These are phyloP conservation scores for Phataginus tetradactyla DNA, from an alignment of 2,797 vertebrate species.

Conservation along the genomic window DNA sequence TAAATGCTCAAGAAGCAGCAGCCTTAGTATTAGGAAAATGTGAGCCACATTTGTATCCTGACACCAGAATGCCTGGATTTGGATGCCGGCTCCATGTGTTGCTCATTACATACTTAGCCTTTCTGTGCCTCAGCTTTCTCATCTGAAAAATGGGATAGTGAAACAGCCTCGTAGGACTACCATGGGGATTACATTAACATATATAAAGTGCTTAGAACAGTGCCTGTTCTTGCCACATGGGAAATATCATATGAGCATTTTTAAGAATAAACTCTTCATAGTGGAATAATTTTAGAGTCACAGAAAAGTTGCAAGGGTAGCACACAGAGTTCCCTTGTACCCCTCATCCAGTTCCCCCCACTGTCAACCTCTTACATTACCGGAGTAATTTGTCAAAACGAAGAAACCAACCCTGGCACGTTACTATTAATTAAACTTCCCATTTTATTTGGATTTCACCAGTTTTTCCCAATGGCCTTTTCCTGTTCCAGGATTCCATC, in stretches of 20 bases:
- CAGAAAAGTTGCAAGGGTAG: not conserved
- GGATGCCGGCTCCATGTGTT: not conserved
- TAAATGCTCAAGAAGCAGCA: not conserved
- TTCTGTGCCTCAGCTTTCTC: not conserved
- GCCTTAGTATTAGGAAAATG: not conserved
- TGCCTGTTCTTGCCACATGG: too few species aligned
- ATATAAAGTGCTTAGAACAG: not conserved
- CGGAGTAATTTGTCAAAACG: not conserved
- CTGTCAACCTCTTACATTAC: too few species aligned
- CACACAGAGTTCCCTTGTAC: not conserved
- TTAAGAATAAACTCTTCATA: not conserved
- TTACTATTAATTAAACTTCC: not conserved
- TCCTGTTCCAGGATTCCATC: not conserved
- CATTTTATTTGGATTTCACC: not conserved
- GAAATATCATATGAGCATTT: not conserved
- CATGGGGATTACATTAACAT: not conserved
- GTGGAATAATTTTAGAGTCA: not conserved
- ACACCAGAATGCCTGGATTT: too few species aligned
- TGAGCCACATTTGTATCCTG: too few species aligned
- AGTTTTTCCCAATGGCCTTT: not conserved
- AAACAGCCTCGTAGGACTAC: not conserved
- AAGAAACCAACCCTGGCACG: fast-evolving
- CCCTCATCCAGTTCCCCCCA: not conserved
- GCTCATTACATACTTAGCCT: not conserved
- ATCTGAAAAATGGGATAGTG: not conserved